These are phyloP conservation scores for Phalloptychus januarius DNA, from an alignment of 2,797 vertebrate species.

Conservation along the genomic window DNA sequence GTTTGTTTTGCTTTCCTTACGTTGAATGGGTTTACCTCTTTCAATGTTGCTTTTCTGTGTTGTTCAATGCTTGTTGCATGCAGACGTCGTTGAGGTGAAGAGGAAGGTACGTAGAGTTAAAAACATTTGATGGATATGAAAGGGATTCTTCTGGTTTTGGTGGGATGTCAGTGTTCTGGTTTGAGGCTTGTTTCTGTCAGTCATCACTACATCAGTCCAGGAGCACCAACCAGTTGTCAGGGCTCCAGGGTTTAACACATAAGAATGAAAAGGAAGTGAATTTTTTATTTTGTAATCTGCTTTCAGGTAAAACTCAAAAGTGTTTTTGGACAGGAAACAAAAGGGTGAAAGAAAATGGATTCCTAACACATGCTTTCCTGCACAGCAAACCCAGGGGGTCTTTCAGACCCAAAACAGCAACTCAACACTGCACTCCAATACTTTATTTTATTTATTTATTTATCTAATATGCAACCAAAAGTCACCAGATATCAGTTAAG, in stretches of 20 bases:
- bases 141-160: slow-evolving; percentile 69
- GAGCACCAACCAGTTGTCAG: slow-evolving; percentile 36
- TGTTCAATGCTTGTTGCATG: slow-evolving; percentile 80
- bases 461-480: not conserved
- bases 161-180: slow-evolving; percentile 49
- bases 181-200: slow-evolving; percentile 54
- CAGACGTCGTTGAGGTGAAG: slow-evolving; percentile 80
- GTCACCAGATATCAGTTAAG: not conserved
- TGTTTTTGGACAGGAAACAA: slow-evolving; percentile 58
- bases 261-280: not conserved
- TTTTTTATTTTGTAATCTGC: too few relatives aligned
- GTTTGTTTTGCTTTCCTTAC: not conserved
- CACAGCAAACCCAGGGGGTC: slow-evolving; percentile 32
- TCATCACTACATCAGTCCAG: slow-evolving; percentile 36
- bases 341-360: slow-evolving; percentile 78
- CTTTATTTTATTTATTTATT: not conserved
- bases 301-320: not conserved
- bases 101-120: slow-evolving; percentile 80
- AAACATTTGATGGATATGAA: slow-evolving; percentile 37
- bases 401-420: not conserved
- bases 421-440: not conserved
- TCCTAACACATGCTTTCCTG: slow-evolving; percentile 69
- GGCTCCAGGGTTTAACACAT: not conserved
- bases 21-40: not conserved
- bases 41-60: slow-evolving; percentile 50